Evolutionary conservation across 1,140 invertebrate species (phyloP), one percentile per base, ranked within the genome.

Genomic region (Magallana gigas): DNA sequence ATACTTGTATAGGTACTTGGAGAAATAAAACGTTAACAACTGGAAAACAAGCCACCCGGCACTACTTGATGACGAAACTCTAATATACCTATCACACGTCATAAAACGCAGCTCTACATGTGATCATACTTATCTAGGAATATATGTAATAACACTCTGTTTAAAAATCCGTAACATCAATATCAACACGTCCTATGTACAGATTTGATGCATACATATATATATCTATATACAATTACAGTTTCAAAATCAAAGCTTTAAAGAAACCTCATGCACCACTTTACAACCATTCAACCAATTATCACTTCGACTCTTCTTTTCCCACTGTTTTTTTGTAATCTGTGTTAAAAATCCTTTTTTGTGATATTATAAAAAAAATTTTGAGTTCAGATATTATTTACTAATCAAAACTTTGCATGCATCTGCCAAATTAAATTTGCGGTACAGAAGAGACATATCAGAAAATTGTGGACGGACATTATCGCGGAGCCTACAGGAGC

Each of bases 151-250:
- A 62, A 62, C 68, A 76, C 68, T 76, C 68, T 76, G 68, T 76
- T 76, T 76, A 76, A 76, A 76, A 76, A 76, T 76, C 68, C 68
- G 36, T 76, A 76, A 76, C 68, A 76, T 76, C 23, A 76, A 76
- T 29, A 76, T 48, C 36, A 48, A 48, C 36, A 36, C 36, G 11
- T 36, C 29, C 11, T 36, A 76, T 76, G 68, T 76, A 76, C 68
- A 76, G 23, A 12, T 18, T 76, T 76, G 68, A 76, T 76, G 68
- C 68, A 76, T 29, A 76, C 36, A 76, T 68, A 68, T n/a, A 62
- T 48, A 48, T 48, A 5, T 48, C 5, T 48, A 48, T 48, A 6
- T 12, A 62, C n/a, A 62, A 29, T 12, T 76, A 76, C 68, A 14
- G 9, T 76, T 76, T 29, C 23, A 29, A 18, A 29, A 76, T 36